Percentiles rank a stretch among this genome's conserved stretches.
phyloP scores from a whole-genome alignment of 2,113 vertebrate genomes.

The Catharus bicknelli region DNA sequence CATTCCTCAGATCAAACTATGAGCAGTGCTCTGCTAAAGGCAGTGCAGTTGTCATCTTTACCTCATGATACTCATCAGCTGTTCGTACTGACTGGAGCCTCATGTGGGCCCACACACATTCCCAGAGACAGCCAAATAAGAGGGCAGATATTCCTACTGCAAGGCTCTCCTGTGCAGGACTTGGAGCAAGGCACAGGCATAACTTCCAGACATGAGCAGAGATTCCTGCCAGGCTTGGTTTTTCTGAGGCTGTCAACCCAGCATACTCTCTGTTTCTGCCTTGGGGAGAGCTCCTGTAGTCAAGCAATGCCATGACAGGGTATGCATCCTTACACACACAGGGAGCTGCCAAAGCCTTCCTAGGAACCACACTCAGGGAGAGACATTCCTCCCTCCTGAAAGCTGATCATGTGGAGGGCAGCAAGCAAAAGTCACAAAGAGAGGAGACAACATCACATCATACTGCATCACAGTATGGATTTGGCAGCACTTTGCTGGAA shows the following conservation, averaged over 20 bases:
- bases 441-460: neutral
- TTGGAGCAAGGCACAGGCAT: rapidly evolving
- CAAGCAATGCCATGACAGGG: neutral
- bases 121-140: neutral
- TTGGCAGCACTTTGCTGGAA: neutral
- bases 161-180: neutral
- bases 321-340: too few relatives aligned
- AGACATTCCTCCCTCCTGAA: neutral
- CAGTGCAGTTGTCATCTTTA: neutral
- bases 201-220: neutral
- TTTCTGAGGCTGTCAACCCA: neutral
- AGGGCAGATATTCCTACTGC: neutral
- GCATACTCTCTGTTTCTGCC: neutral
- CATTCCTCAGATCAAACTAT: neutral
- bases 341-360: neutral
- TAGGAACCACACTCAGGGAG: rapidly evolving
- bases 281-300: neutral
- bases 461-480: neutral
- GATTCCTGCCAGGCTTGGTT: neutral
- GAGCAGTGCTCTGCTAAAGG: neutral
- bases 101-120: neutral
- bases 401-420: neutral
- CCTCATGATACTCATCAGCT: neutral
- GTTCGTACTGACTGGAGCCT: rapidly evolving
- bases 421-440: neutral